phyloP scores from a whole-genome alignment of 1,140 invertebrate genomes.

The Campoletis sonorensis region DNA sequence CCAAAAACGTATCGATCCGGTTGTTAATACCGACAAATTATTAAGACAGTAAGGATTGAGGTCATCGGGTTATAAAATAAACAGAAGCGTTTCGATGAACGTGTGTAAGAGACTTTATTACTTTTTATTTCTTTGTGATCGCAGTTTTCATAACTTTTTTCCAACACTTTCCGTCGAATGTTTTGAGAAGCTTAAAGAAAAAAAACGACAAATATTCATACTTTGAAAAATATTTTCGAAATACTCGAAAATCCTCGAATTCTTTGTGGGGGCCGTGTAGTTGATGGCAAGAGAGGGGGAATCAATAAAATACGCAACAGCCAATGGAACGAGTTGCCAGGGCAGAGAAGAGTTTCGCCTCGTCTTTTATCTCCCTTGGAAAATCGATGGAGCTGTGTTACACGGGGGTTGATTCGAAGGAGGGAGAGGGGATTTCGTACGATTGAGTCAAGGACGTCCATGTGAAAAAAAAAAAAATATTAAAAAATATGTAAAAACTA shows the following conservation, averaged over 20 bases:
- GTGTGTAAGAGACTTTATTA: too few relatives aligned
- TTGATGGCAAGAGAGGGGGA: neutral
- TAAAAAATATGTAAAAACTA: neutral
- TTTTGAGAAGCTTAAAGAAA: too few relatives aligned
- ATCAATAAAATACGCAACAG: conserved; percentile 18
- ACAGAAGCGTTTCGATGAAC: too few relatives aligned
- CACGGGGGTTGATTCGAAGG: neutral
- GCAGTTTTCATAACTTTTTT: too few relatives aligned
- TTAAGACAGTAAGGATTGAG: too few relatives aligned
- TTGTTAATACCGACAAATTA: too few relatives aligned
- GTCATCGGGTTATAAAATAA: too few relatives aligned
- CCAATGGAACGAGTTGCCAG: neutral
- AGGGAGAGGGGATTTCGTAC: neutral
- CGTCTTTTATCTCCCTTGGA: neutral
- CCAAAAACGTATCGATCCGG: too few relatives aligned
- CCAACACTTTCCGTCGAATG: too few relatives aligned
- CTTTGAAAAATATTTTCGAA: too few relatives aligned
- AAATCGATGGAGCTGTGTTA: conserved; percentile 24
- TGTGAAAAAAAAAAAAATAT: neutral
- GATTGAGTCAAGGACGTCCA: neutral
- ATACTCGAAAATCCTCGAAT: neutral
- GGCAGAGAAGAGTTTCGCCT: neutral
- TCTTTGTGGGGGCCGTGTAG: neutral
- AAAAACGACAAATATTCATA: too few relatives aligned
- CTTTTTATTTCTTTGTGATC: too few relatives aligned